These are phyloP conservation scores for Labeo calbasu DNA, from an alignment of 2,797 vertebrate genomes.

Conservation along the genomic window DNA sequence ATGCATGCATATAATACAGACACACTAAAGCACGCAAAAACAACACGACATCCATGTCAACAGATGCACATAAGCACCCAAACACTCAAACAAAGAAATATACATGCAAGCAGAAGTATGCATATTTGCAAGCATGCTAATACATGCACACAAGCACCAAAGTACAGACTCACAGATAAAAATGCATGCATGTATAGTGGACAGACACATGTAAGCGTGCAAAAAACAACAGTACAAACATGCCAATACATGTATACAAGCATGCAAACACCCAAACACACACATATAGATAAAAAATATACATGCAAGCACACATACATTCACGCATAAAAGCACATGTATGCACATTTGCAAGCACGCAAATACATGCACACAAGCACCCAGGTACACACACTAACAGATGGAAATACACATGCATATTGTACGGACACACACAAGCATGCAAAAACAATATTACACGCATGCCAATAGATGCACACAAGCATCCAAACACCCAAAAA, in stretches of 20 bases:
- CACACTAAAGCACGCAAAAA: background rate
- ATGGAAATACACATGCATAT: background rate
- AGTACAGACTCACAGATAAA: background rate
- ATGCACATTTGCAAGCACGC: background rate
- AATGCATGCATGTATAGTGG: too few relatives aligned
- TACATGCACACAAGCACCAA: background rate
- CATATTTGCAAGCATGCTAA: background rate
- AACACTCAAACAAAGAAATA: too few relatives aligned
- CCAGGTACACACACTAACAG: too few relatives aligned
- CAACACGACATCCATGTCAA: too few relatives aligned
- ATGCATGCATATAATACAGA: background rate
- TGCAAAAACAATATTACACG: too few relatives aligned
- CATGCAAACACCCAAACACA: background rate
- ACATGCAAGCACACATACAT: background rate
- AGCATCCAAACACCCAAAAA: too few relatives aligned
- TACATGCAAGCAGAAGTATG: too few relatives aligned
- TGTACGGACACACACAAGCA: background rate
- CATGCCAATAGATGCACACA: too few relatives aligned
- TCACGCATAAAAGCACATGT: background rate
- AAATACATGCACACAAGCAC: background rate
- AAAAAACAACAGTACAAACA: background rate
- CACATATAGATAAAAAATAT: background rate
- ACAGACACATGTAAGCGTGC: background rate
- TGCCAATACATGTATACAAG: background rate
- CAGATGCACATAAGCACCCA: too few relatives aligned